Base-by-base conservation (phyloP, 2,113 vertebrate genomes). In the Microcebus ravelobensis region DNA sequence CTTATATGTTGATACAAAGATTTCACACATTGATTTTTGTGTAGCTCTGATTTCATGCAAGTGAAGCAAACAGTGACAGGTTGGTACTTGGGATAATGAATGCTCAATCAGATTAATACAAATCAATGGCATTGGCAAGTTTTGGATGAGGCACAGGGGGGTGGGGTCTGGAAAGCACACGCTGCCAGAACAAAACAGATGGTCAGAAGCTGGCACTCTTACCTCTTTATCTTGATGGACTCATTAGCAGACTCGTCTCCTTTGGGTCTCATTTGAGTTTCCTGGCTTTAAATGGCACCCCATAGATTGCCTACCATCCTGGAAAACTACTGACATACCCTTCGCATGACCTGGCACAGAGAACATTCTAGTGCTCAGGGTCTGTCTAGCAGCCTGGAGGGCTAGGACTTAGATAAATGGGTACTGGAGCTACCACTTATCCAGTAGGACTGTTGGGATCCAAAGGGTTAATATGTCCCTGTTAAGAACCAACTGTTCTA, bases 141-240 rank as follows among this genome's bases (percentile, higher is more conserved):
- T 98, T 95, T 50, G 42, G 89, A 97, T 52, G 91, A 95, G 93
- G 87, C 65, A 0, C 80, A 86, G 93, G 86, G 85, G 85, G 82
- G 42, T 91, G 80, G 83, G 93, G 87, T 96, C 90, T 97, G 97
- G 96, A 93, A 89, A 95, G 95, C 91, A 77, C 2, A 8, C 18
- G 14, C 93, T 96, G 97, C 97, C 97, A 97, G 97, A 91, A 91
- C 87, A 97, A 97, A 96, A 97, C 98, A 98, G 98, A 98, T 98
- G 97, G 98, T 96, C 93, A 82, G 95, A 97, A 91, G 87, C 97
- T 93, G 96, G 96, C 97, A 97, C 86, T 96, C 93, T 97, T 97
- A 96, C 97, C 98, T 98, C 97, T 98, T 98, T 95, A 97, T 96
- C 91, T 97, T 98, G 97, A 98, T 97, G 93, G 94, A 92, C 97